Evolutionary conservation across 2,797 vertebrate genomes (phyloP), one percentile per base, ranked within the genome.

Genomic region (Amniataba percoides): DNA sequence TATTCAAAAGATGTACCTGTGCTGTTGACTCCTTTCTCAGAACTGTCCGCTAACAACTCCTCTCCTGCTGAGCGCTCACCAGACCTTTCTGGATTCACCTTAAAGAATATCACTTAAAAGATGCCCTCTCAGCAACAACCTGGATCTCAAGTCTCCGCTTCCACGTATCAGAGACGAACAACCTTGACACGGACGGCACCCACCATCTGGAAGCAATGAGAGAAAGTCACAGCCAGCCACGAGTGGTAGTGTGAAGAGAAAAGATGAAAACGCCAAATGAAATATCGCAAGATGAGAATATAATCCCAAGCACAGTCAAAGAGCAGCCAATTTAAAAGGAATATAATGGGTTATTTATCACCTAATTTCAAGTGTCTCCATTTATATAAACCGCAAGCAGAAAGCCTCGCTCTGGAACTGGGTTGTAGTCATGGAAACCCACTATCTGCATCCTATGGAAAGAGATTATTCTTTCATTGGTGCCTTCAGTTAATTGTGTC

Each of bases 391-490:
- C 69, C 55, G 77, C 62, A 31, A 75, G 57, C 79, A 80, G 73
- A 89, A 83, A 72, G 76, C 58, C 46, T 81, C 1, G 9, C 72
- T 48, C 74, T 77, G 65, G 65, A 69, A 67, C 77, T 81, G 74
- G 56, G 82, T 78, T 77, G 93, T 92, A 79, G 74, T 68, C 91
- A 92, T 92, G 88, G 92, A 87, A 92, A 94, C 91, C 56, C 61
- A 25, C 78, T 66, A 81, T 84, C 75, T 76, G 58, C 65, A 52
- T 77, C 78, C 63, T 78, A 71, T 65, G 36, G 56, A 80, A 64
- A 59, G 48, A 80, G 62, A 82, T 86, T 64, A 69, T 88, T 78
- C 59, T 78, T 85, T 83, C 60, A 62, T 78, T 75, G 15, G 63
- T 74, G 53, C 57, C 39, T 71, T 77, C 76, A 70, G 46, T 81